Conservation (phyloP, 2,888 invertebrate genomes). For the Hemistola chrysoprasaria region DNA sequence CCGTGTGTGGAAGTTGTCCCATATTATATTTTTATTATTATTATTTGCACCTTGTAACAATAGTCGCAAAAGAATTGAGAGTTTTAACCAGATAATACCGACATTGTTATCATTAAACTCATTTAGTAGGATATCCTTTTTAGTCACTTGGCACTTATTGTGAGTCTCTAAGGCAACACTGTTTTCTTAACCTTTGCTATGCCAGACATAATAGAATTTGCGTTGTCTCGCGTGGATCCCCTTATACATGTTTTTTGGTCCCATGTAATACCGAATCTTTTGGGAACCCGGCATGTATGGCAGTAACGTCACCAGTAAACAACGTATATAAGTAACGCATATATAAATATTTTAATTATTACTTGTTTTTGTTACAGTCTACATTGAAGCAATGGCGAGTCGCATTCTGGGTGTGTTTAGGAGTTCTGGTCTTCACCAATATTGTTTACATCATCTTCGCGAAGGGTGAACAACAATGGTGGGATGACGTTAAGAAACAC, state of each 20-base stretch:
- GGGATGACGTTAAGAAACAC: slow-evolving; percentile 84
- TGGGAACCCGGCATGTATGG: too few relatives aligned
- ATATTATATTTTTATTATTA: too few relatives aligned
- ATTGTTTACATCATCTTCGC: slow-evolving; percentile 86
- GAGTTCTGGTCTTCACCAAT: slow-evolving; percentile 85
- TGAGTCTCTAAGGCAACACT: slow-evolving; percentile 11
- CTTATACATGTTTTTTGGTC: too few relatives aligned
- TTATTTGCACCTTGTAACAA: too few relatives aligned
- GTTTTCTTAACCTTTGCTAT: too few relatives aligned
- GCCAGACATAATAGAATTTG: too few relatives aligned
- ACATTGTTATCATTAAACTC: slow-evolving; percentile 3
- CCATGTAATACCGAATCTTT: too few relatives aligned
- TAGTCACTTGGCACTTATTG: slow-evolving; percentile 9
- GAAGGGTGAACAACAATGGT: slow-evolving; percentile 88
- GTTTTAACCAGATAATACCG: slow-evolving; percentile 1
- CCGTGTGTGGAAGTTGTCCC: too few relatives aligned
- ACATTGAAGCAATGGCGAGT: slow-evolving; percentile 86
- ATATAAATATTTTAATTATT: slow-evolving; percentile 5
- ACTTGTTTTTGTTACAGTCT: slow-evolving; percentile 65
- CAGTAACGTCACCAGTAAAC: too few relatives aligned
- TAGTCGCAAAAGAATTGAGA: neutral
- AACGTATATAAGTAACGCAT: too few relatives aligned
- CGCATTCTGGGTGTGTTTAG: slow-evolving; percentile 91
- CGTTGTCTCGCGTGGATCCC: too few relatives aligned
- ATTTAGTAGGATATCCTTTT: slow-evolving; percentile 16